A percentile compares a stretch with the other conserved stretches of the same genome.
phyloP scores from a whole-genome alignment of 2,888 invertebrate genomes.

The Actias luna region DNA sequence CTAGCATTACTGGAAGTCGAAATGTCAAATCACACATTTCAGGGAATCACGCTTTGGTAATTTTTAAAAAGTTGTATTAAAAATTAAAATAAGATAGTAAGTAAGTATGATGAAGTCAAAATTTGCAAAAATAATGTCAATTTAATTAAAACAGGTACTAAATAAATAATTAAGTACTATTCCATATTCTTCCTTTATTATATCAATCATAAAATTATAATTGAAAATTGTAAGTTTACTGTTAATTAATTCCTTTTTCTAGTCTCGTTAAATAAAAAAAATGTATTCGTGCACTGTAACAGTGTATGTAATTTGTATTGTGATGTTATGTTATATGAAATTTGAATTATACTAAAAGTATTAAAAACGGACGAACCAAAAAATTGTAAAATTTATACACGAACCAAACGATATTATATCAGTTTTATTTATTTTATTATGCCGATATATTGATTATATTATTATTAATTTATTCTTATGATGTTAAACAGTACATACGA shows the following conservation, averaged over 20 bases:
- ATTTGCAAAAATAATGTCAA: background rate
- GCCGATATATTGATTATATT: slow-evolving; percentile 3
- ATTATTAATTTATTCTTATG: background rate
- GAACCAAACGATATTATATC: background rate
- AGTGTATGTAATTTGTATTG: too few relatives aligned
- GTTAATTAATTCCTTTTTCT: background rate
- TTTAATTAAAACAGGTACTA: slow-evolving; percentile 11
- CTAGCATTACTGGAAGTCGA: too few relatives aligned
- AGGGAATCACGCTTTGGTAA: too few relatives aligned
- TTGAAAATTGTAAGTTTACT: background rate
- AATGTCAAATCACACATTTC: too few relatives aligned
- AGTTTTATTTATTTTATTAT: background rate
- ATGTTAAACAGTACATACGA: background rate
- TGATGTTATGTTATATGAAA: background rate
- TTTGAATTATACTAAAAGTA: background rate
- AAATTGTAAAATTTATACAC: background rate
- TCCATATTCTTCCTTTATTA: background rate
- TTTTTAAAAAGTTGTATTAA: too few relatives aligned
- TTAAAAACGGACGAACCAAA: background rate
- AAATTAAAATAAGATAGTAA: too few relatives aligned
- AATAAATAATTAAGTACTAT: background rate
- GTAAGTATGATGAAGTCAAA: background rate
- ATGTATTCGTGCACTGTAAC: too few relatives aligned
- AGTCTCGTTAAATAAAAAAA: background rate
- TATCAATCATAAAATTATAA: background rate